These are phyloP conservation scores for Acinonyx jubatus DNA, from an alignment of 2,113 vertebrate species.

Conservation along the genomic window DNA sequence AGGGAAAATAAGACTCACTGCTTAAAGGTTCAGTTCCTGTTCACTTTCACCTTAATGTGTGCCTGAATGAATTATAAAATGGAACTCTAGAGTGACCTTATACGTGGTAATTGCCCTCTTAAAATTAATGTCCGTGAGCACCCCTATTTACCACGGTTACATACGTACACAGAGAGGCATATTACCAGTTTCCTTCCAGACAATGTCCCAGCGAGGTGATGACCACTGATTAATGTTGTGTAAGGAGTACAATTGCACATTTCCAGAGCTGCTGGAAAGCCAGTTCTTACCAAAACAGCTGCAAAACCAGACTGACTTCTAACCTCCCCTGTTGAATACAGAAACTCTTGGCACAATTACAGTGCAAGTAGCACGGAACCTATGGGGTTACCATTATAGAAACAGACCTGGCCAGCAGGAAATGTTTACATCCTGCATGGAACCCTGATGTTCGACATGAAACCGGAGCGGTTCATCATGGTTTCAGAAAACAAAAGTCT, in stretches of 20 bases:
- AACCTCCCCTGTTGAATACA: slow-evolving; percentile 82
- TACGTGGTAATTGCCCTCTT: neutral
- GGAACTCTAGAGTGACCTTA: neutral
- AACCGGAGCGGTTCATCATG: slow-evolving; percentile 60
- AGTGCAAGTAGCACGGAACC: slow-evolving; percentile 76
- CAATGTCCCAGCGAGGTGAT: neutral
- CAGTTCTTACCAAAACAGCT: slow-evolving; percentile 83
- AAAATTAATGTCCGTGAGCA: neutral
- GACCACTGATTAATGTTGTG: slow-evolving; percentile 75
- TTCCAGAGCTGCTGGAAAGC: slow-evolving; percentile 78
- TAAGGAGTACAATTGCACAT: slow-evolving; percentile 38
- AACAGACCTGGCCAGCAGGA: slow-evolving; percentile 84
- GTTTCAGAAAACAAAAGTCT: slow-evolving; percentile 67
- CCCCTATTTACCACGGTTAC: neutral
- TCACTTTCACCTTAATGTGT: neutral
- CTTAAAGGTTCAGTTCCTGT: neutral
- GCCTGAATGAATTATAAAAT: neutral
- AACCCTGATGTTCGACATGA: slow-evolving; percentile 70
- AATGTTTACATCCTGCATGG: slow-evolving; percentile 81
- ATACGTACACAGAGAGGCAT: neutral
- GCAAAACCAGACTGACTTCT: slow-evolving; percentile 84
- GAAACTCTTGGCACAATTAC: slow-evolving; percentile 82
- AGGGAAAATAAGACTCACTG: neutral
- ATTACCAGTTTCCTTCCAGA: neutral
- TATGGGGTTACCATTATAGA: slow-evolving; percentile 82